Percentiles rank a stretch among this genome's conserved stretches.
Conservation (phyloP, 2,113 vertebrate species). For the Telmatochromis sp. region DNA sequence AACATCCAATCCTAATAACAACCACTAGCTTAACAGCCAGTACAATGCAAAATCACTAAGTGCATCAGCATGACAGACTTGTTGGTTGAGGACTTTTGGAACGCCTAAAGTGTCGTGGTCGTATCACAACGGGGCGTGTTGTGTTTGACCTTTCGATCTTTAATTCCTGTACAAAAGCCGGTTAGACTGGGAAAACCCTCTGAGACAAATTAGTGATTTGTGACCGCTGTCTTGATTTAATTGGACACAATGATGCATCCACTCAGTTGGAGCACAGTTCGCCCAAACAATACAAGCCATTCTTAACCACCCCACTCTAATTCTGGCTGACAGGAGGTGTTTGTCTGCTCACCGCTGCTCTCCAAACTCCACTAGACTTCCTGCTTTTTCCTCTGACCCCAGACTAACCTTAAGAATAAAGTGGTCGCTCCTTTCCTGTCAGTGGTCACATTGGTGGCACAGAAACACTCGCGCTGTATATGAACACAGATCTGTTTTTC, state of each 20-base stretch:
- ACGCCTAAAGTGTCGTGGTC: neutral
- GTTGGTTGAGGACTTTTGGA: neutral
- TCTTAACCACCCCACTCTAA: neutral
- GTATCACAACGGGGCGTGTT: neutral
- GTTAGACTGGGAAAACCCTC: neutral
- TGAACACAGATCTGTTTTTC: neutral
- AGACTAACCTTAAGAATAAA: neutral
- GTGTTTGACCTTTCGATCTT: accelerated
- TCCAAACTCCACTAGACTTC: neutral
- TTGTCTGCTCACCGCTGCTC: neutral
- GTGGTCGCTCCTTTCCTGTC: neutral
- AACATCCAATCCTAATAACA: neutral
- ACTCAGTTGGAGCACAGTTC: neutral
- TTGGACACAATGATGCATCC: neutral
- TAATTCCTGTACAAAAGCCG: neutral
- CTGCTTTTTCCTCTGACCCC: neutral
- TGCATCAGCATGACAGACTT: neutral
- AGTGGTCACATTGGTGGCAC: neutral
- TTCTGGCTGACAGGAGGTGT: neutral
- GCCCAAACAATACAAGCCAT: neutral
- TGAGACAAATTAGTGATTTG: neutral
- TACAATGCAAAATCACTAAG: neutral
- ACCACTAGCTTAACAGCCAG: neutral
- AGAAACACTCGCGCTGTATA: neutral
- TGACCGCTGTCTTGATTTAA: neutral